Evolutionary conservation across 2,113 vertebrate species (phyloP), one percentile per base, ranked within the genome.

Genomic region (Callipepla squamata): DNA sequence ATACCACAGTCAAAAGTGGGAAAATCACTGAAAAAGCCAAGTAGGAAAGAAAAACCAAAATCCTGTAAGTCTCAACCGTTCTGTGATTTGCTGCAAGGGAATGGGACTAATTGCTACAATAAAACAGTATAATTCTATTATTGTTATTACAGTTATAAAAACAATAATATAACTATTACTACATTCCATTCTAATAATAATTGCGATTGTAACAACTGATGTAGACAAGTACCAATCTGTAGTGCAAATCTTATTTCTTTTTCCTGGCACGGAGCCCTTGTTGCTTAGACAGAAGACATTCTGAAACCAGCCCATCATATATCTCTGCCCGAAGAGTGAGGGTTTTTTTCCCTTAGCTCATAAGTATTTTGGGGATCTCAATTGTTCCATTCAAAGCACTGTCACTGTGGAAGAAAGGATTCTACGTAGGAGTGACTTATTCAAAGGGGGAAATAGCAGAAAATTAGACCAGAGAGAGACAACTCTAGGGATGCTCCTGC

Each of bases 141-240:
- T n/a, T 19, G 1, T 86, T 53, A 45, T 84, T 65, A 28, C 34
- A 36, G 18, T 16, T 25, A 11, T 32, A 77, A 50, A 32, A 48
- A 30, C 5, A 45, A 30, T 17, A 28, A 44, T 7, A 19, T 13
- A 32, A 42, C 92, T 65, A 81, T 34, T 13, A 15, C 45, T 48
- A 15, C 10, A 58, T 58, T 36, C 12, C 13, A 50, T 28, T 72
- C 14, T 36, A 45, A 21, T 19, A 42, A 34, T 34, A 47, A 26
- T 65, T 20, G 34, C 44, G 18, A 18, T 7, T 55, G 5, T 25
- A 47, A 75, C 40, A 47, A 44, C 32, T 44, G 32, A 51, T 42
- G 36, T 0, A 34, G 38, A 11, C 7, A 45, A 76, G 44, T n/a
- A 44, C 2, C 14, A 15, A 18, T 6, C 53, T 6, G 34, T 7